These are phyloP conservation scores for Charadrius vociferus DNA, from an alignment of 2,113 vertebrate genomes.

Conservation along the genomic window DNA sequence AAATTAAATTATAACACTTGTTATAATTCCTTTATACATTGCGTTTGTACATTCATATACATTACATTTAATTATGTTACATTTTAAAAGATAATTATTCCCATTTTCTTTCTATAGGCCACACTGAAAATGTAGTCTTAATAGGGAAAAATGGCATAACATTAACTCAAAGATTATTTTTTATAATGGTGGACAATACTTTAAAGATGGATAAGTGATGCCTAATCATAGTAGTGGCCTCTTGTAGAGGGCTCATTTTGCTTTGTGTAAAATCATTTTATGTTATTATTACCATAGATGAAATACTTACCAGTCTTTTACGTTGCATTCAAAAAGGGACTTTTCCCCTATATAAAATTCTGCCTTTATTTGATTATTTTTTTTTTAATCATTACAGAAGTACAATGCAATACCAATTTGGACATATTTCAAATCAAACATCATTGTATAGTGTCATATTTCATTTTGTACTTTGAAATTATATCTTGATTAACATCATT, in stretches of 20 bases:
- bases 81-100: background rate
- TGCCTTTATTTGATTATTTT: background rate
- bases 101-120: background rate
- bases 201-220: background rate
- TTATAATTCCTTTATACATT: background rate
- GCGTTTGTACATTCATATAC: background rate
- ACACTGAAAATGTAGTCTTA: background rate
- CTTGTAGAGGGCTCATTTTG: background rate
- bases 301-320: background rate
- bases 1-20: background rate
- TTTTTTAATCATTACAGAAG: background rate
- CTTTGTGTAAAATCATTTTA: background rate
- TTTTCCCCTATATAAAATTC: background rate
- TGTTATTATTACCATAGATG: background rate
- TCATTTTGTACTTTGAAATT: conserved; percentile 6
- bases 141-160: background rate
- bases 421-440: conserved; percentile 20
- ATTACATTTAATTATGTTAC: background rate
- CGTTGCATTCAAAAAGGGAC: background rate
- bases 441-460: background rate
- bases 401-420: background rate
- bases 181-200: background rate
- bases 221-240: background rate
- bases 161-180: background rate
- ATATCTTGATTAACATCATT: conserved; percentile 8